A percentile compares a stretch with the other conserved stretches of the same genome.
These are phyloP conservation scores for Saxidomus purpurata DNA, from an alignment of 1,140 invertebrate species.

Conservation along the genomic window DNA sequence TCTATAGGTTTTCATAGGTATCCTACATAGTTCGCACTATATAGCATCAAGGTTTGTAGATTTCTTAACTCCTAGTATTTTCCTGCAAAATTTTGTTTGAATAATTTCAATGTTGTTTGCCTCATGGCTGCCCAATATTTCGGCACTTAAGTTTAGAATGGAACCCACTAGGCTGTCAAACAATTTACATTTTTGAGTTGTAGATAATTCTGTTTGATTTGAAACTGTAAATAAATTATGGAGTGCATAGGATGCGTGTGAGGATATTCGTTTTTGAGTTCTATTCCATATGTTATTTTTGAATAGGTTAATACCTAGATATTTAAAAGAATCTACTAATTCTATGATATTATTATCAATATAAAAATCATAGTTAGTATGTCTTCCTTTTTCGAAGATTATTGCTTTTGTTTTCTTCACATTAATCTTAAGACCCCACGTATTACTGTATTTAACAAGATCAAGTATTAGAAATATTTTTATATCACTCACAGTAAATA, in stretches of 20 bases:
- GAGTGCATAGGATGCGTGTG: not conserved
- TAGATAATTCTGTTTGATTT: not conserved
- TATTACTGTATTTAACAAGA: not conserved
- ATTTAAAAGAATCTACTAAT: constrained; percentile 25
- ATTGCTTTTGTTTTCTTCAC: not conserved
- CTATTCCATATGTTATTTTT: constrained; percentile 12
- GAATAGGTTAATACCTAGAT: constrained; percentile 1
- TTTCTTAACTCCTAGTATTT: not conserved
- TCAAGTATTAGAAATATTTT: not conserved
- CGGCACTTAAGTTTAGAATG: not conserved
- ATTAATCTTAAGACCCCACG: not conserved
- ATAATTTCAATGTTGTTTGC: not conserved
- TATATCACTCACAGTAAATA: too few species aligned
- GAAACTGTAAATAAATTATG: constrained; percentile 4
- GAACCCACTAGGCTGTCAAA: constrained; percentile 1
- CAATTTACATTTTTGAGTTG: not conserved
- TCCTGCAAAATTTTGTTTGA: not conserved
- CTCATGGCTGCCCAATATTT: not conserved
- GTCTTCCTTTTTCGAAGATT: not conserved
- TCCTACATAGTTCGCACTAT: not conserved
- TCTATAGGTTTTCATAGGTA: not conserved
- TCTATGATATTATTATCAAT: not conserved
- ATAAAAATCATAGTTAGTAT: not conserved
- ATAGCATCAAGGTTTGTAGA: constrained; percentile 3
- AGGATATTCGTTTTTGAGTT: not conserved